Percentiles rank a stretch among this genome's conserved stretches.
Conservation (phyloP, 2,113 vertebrate genomes). For the Vanacampus margaritifer region DNA sequence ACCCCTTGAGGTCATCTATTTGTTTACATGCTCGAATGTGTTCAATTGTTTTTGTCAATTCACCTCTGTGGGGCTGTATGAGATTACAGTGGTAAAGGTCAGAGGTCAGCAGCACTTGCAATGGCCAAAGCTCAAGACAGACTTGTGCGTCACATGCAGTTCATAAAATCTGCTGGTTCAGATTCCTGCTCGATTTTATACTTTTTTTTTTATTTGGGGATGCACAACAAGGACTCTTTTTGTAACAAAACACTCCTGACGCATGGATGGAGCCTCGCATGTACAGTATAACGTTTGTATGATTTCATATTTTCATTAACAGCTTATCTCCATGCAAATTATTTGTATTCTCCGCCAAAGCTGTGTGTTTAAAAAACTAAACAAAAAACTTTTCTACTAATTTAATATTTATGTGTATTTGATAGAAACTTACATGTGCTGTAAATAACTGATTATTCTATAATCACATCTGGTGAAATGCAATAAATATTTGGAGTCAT, state of each 20-base stretch:
- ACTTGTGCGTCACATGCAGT: background rate
- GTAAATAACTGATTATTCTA: conserved; percentile 56
- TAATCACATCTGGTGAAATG: conserved; percentile 31
- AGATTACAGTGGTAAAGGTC: background rate
- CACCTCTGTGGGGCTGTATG: background rate
- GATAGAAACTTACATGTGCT: conserved; percentile 19
- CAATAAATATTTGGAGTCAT: conserved; percentile 52
- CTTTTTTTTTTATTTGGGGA: background rate
- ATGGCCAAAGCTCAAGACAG: background rate
- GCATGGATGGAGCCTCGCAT: conserved; percentile 46
- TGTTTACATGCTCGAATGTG: background rate
- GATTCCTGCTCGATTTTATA: conserved; percentile 32
- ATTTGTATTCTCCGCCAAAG: conserved; percentile 19
- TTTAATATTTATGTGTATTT: conserved; percentile 64
- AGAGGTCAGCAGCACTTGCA: conserved; percentile 11
- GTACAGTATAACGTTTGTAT: conserved; percentile 31
- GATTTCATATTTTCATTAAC: conserved; percentile 16
- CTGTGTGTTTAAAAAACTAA: conserved; percentile 11
- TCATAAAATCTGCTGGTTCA: conserved; percentile 64
- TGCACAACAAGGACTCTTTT: background rate
- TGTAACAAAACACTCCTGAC: conserved; percentile 21
- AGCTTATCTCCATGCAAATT: conserved; percentile 9
- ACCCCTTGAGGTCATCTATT: background rate
- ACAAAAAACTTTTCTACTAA: conserved; percentile 36
- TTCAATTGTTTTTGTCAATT: background rate